phyloP scores from a whole-genome alignment of 2,113 vertebrate genomes.

The Hemicordylus capensis region DNA sequence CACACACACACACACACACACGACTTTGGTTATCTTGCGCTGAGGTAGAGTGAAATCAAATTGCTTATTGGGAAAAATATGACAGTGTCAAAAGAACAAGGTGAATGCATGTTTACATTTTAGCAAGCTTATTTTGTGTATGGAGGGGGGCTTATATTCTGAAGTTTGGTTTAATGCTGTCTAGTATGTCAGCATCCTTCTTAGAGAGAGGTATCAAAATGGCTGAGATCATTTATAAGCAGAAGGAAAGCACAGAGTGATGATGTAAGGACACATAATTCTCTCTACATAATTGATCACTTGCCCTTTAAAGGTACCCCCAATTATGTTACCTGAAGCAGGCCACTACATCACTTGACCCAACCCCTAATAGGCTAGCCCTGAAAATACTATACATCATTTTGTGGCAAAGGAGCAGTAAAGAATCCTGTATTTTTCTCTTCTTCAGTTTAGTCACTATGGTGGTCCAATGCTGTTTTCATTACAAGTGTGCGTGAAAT shows the following conservation, averaged over 20 bases:
- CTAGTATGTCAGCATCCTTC: conserved; percentile 3
- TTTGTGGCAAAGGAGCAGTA: neutral
- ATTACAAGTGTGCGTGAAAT: no score
- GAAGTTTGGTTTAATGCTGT: neutral
- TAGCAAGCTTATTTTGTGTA: neutral
- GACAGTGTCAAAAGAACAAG: conserved; percentile 14
- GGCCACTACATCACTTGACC: neutral
- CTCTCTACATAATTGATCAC: neutral
- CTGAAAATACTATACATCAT: neutral
- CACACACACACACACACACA: no score
- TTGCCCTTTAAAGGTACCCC: neutral
- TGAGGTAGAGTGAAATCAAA: conserved; percentile 5
- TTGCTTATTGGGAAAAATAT: conserved; percentile 28
- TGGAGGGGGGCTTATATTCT: neutral
- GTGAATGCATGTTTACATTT: conserved; percentile 14
- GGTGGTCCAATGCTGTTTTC: neutral
- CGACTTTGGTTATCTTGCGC: neutral
- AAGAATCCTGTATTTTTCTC: neutral
- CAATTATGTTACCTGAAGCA: neutral
- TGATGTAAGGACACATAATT: neutral
- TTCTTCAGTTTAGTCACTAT: neutral
- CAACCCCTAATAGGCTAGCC: neutral
- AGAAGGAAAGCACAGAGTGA: conserved; percentile 28
- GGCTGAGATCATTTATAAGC: conserved; percentile 39
- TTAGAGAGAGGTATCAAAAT: conserved; percentile 46